phyloP scores from a whole-genome alignment of 2,113 vertebrate genomes.

The Antechinus flavipes region DNA sequence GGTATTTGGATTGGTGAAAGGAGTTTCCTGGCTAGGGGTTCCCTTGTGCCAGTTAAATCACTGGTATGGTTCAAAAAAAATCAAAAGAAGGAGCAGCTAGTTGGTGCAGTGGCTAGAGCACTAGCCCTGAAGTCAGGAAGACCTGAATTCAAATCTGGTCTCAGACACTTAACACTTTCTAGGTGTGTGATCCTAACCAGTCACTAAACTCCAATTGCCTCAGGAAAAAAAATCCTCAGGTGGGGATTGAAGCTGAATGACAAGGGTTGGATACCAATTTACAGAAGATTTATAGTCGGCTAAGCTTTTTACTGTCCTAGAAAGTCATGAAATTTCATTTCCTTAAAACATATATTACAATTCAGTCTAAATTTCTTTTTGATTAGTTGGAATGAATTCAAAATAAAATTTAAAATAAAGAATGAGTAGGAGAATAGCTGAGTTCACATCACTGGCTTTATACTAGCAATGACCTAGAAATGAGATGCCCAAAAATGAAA shows the following conservation, averaged over 20 bases:
- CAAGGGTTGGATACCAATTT: not conserved
- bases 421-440: not conserved
- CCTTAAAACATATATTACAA: not conserved
- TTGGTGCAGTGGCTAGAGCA: too few relatives aligned
- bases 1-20: too few relatives aligned
- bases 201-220: too few relatives aligned
- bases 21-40: too few relatives aligned
- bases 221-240: too few relatives aligned
- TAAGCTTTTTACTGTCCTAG: not conserved
- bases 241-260: not conserved
- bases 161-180: too few relatives aligned
- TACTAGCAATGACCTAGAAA: not conserved
- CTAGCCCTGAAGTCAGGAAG: too few relatives aligned
- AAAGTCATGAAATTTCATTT: not conserved
- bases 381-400: not conserved
- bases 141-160: too few relatives aligned
- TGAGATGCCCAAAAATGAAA: not conserved
- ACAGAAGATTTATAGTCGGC: not conserved
- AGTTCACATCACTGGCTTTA: not conserved
- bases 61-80: not conserved
- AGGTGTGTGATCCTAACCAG: too few relatives aligned
- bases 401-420: not conserved
- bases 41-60: not conserved
- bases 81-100: not conserved
- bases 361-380: not conserved